Evolutionary conservation across 2,888 invertebrate species (phyloP).

Genomic region (Drosophila melanosoma): DNA sequence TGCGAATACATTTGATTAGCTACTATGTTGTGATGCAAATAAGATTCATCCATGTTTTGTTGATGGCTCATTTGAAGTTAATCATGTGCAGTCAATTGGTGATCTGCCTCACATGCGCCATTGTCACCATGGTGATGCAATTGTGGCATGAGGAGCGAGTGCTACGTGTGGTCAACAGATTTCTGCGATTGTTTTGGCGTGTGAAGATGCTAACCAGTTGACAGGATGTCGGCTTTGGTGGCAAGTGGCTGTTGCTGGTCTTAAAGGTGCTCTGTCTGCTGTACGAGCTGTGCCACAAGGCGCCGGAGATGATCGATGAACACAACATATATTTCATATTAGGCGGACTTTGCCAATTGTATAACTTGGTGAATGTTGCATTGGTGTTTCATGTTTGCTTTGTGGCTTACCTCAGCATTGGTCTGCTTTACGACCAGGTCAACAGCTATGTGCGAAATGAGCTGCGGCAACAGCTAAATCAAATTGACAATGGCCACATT

Average conservation of each 20-base stretch:
- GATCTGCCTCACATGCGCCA: slow-evolving; percentile 21
- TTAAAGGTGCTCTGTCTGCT: slow-evolving; percentile 34
- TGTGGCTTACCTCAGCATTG: slow-evolving; percentile 63
- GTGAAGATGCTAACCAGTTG: slow-evolving; percentile 27
- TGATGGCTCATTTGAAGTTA: slow-evolving; percentile 10
- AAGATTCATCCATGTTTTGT: background rate
- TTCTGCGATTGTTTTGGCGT: slow-evolving; percentile 48
- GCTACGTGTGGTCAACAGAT: slow-evolving; percentile 48
- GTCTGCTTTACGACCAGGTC: slow-evolving; percentile 49
- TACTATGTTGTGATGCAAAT: background rate
- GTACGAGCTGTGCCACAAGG: slow-evolving; percentile 35
- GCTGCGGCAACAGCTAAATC: slow-evolving; percentile 42
- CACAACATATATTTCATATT: fast-evolving
- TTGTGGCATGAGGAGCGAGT: slow-evolving; percentile 36
- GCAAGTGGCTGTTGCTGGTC: slow-evolving; percentile 45
- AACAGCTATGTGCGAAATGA: slow-evolving; percentile 56
- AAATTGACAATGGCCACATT: background rate
- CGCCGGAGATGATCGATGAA: background rate
- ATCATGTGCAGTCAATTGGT: slow-evolving; percentile 26
- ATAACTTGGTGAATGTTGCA: slow-evolving; percentile 15
- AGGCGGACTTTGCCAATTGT: background rate
- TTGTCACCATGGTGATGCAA: slow-evolving; percentile 50
- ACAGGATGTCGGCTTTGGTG: slow-evolving; percentile 39
- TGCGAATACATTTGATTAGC: slow-evolving; percentile 22
- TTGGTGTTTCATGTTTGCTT: slow-evolving; percentile 56